Conservation (phyloP, 2,888 invertebrate genomes). For the Empis livida region DNA sequence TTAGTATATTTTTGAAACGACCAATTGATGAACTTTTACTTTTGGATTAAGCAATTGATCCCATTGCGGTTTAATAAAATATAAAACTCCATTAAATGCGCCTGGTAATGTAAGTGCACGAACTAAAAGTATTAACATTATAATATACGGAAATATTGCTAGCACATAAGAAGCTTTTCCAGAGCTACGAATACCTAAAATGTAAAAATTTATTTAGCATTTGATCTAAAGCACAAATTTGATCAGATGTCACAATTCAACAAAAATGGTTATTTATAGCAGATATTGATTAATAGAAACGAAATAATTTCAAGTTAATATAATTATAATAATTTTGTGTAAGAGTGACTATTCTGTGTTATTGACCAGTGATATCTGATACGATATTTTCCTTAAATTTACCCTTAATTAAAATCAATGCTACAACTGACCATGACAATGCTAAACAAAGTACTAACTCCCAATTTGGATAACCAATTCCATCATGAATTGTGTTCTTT, state of each 20-base stretch:
- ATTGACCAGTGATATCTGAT: not conserved
- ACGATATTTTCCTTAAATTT: conserved; percentile 14
- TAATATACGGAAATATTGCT: conserved; percentile 51
- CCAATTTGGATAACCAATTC: conserved; percentile 44
- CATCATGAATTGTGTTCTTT: conserved; percentile 38
- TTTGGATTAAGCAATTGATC: conserved; percentile 32
- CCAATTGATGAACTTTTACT: conserved; percentile 9
- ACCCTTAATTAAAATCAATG: conserved; percentile 40
- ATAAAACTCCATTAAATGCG: conserved; percentile 47
- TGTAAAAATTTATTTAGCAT: too few species aligned
- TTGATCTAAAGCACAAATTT: too few species aligned
- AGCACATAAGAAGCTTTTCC: conserved; percentile 58
- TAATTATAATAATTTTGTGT: too few species aligned
- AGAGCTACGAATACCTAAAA: conserved; percentile 41
- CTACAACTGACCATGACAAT: conserved; percentile 41
- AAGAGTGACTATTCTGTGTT: not conserved
- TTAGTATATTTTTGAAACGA: too few species aligned
- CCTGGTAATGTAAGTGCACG: conserved; percentile 47
- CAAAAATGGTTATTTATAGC: too few species aligned
- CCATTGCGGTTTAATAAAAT: conserved; percentile 53
- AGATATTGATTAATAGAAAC: too few species aligned
- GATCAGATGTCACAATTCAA: too few species aligned
- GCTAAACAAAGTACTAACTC: conserved; percentile 39
- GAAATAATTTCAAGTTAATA: too few species aligned
- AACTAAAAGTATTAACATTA: conserved; percentile 46